Base-by-base conservation (phyloP, 2,797 vertebrate genomes). In the Mus minutoides region DNA sequence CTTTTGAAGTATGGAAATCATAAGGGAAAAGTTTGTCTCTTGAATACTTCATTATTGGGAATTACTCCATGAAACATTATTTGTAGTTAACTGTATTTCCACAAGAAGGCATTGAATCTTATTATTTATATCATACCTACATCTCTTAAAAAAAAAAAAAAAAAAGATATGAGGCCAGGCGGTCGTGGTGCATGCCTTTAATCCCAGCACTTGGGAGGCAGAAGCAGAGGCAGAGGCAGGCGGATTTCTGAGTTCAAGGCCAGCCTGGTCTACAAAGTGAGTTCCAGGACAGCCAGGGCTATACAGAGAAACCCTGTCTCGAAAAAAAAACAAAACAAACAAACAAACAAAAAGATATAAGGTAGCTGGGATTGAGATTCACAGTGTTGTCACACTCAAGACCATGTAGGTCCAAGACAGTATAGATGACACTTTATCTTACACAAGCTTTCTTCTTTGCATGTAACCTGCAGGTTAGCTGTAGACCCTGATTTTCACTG, bases 11-110 rank as follows among this genome's bases (percentile, higher is more conserved):
- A 37, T 12, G 43, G 21, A 95, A 90, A 58, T 54, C 7, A 19
- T 76, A 92, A 84, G 80, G 56, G 24, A 83, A 95, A 90, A 54
- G 56, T 56, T 94, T 94, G 46, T 79, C 62, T 58, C 54, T 77
- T 29, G 75, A 52, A 8, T 84, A 43, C 40, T 82, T 26, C 54
- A 79, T 37, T 21, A 12, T 19, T 90, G 49, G 43, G 49, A 76
- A 58, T 87, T 85, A 34, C 29, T 77, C 58, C 62, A 22, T n/a
- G 64, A 79, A 82, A 56, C 37, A 24, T 75, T 49, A 80, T 1
- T 34, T 60, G 19, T 67, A 62, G 29, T 29, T 92, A 79, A 31
- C 52, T 80, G 22, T 84, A 52, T n/a, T 77, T 87, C 40, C 19
- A 12, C 13, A 79, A 90, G 43, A 92, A 76, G 73, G 64, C 10